Base-by-base conservation (phyloP, 2,888 invertebrate species). In the Neocrepidodera transversa region DNA sequence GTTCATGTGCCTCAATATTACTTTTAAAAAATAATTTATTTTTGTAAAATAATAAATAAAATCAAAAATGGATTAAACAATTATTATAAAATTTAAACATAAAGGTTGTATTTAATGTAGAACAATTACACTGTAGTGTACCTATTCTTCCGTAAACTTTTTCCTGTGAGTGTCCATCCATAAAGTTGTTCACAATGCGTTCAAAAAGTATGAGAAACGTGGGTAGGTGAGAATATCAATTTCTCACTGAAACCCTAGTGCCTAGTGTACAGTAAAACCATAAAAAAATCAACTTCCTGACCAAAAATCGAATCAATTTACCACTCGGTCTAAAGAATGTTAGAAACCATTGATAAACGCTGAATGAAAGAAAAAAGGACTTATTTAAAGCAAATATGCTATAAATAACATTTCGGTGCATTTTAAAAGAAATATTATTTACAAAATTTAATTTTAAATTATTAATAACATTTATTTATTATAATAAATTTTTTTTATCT, bases 241-340 rank as follows among this genome's bases (percentile, higher is more conserved):
- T 52, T 40, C 40, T 17, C 40, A 52, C 40, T 13, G 42, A 52
- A 52, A 42, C 52, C 48, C 40, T 18, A 49, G 16, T 32, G 23
- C n/a, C 36, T 30, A 26, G 35, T 17, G 56, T 53, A 62, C 58
- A 55, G 49, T 20, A 43, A 56, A 45, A 49, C 47, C 40, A 55
- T 53, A 50, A 53, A 63, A 55, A 55, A 54, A 43, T 51, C 53
- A 49, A 56, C 58, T 58, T 54, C 63, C 58, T 64, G 52, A 42
- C 51, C 53, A 45, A 28, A 55, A 42, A 18, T 47, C 35, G 59
- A 57, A 53, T 59, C 53, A 59, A 36, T 62, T 62, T 62, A 62
- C 58, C 55, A 57, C 53, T 57, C 32, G 57, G 36, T 48, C 32
- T n/a, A 28, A 36, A 50, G 50, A 26, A 50, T 50, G 38, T 59